phyloP scores from a whole-genome alignment of 2,113 vertebrate species.

The Tiliqua scincoides region DNA sequence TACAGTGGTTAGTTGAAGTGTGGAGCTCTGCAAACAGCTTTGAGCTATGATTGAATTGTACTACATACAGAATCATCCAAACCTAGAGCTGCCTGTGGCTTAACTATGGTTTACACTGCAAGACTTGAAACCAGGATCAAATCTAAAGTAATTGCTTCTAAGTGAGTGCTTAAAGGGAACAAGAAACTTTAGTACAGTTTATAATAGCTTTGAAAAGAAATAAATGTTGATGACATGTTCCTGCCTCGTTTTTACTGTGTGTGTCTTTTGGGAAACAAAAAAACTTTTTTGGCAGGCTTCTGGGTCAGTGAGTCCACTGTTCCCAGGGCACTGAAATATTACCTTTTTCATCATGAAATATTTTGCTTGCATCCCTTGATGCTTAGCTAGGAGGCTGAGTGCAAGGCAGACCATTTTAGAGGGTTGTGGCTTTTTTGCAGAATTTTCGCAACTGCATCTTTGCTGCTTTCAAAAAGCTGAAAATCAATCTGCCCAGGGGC shows the following conservation, averaged over 20 bases:
- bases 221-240: not conserved
- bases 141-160: not conserved
- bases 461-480: constrained; percentile 38
- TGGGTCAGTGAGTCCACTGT: constrained; percentile 29
- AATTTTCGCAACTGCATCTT: constrained; percentile 36
- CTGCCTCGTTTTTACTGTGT: not conserved
- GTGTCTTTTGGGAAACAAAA: not conserved
- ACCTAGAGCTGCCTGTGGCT: too few species aligned
- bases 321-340: constrained; percentile 49
- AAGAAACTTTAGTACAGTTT: not conserved
- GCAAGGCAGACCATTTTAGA: constrained; percentile 44
- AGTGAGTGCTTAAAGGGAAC: not conserved
- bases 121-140: too few species aligned
- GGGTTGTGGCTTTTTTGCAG: constrained; percentile 38
- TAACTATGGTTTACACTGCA: too few species aligned
- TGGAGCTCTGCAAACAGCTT: too few species aligned
- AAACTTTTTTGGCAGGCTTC: constrained; percentile 32
- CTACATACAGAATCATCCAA: too few species aligned
- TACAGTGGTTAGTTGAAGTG: too few species aligned
- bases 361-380: constrained; percentile 28
- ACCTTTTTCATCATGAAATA: constrained; percentile 41
- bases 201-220: not conserved
- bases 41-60: too few species aligned
- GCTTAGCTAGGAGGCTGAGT: constrained; percentile 42
- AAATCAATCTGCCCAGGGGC: constrained; percentile 16